Evolutionary conservation across 2,888 invertebrate species (phyloP).

Genomic region (Melangyna quadrimaculata): DNA sequence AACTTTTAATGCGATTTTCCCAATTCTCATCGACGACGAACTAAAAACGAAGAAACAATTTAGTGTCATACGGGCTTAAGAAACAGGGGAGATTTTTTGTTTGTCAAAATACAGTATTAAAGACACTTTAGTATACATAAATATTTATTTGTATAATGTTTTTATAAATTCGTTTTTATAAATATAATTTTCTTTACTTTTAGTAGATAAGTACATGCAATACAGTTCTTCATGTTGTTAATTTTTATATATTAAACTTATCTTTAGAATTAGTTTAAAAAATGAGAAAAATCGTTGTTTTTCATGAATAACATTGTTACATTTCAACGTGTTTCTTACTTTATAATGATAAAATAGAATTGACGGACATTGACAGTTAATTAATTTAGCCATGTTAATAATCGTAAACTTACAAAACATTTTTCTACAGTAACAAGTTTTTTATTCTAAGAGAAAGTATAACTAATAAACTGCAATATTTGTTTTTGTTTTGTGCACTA

Average conservation of each 20-base stretch:
- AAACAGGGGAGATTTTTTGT: background rate
- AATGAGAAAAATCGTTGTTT: slow-evolving; percentile 29
- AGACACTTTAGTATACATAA: slow-evolving; percentile 40
- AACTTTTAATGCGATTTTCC: no score
- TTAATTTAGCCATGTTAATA: background rate
- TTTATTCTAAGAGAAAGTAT: background rate
- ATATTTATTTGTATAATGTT: slow-evolving; percentile 16
- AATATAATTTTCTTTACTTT: background rate
- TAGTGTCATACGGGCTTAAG: no score
- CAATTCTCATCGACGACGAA: no score
- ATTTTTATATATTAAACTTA: background rate
- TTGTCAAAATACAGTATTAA: slow-evolving; percentile 3
- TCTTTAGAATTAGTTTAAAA: background rate
- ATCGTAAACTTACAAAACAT: background rate
- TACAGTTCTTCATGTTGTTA: background rate
- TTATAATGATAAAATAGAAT: background rate
- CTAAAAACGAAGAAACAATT: no score
- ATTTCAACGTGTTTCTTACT: background rate
- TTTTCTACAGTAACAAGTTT: background rate
- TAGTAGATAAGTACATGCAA: slow-evolving; percentile 22
- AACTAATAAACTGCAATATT: no score
- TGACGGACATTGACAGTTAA: background rate
- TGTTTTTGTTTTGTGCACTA: no score
- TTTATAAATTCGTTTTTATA: slow-evolving; percentile 36
- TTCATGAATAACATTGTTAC: background rate